Evolutionary conservation across 2,888 invertebrate species (phyloP), one percentile per base, ranked within the genome.

Genomic region (Neoscelio sp.): DNA sequence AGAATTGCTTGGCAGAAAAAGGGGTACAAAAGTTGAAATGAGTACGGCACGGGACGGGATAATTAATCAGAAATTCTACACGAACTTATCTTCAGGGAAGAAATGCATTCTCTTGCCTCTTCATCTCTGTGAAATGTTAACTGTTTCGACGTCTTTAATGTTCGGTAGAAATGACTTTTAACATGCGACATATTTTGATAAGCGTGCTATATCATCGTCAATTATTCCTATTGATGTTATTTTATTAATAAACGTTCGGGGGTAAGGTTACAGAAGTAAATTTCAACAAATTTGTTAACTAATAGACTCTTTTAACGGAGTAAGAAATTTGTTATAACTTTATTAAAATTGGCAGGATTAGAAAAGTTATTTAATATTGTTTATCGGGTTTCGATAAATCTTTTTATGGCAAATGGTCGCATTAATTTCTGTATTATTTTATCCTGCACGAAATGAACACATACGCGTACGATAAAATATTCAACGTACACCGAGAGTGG

Each of bases 1-100:
- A n/a, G n/a, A n/a, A n/a, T n/a, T n/a, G 44, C 2, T n/a, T 1
- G 2, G 35, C 10, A 35, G 3, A 68, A 52, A 52, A 60, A 52
- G 17, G 23, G 10, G 7, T n/a, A 30, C 33, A 71, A 75, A 67
- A 4, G 26, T 44, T 17, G 13, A 56, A 68, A 60, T 60, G 48
- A 64, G 64, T 52, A 58, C 60, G 30, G 17, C 70, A 33, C 15
- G 38, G 70, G 46, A 56, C 68, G 23, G 56, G 48, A 56, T 58
- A 71, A 62, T 77, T 73, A 78, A 78, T 78, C 71, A 78, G 78
- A 78, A 78, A 78, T 71, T 46, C 71, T 60, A 71, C 71, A 71
- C 71, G 64, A 67, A 58, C 23, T 71, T 60, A 74, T 74, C 74
- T 67, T 20, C 48, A 28, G 58, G 28, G 26, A 56, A 65, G 64